Evolutionary conservation across 1,140 invertebrate species (phyloP).

Genomic region (Aphis gossypii): DNA sequence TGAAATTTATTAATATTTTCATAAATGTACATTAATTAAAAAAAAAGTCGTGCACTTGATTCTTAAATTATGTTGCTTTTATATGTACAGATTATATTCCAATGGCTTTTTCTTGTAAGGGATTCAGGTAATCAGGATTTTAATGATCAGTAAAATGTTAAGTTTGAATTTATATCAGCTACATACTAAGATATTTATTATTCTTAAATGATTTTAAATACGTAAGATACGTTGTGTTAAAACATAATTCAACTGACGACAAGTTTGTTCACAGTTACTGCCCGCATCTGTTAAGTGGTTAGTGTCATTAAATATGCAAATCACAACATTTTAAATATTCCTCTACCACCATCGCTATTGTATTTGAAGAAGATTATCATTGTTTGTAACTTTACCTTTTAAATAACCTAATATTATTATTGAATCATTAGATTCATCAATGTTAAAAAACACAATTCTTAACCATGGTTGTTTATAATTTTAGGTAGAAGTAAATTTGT

Average conservation of each 20-base stretch:
- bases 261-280: not conserved
- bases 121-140: not conserved
- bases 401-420: not conserved
- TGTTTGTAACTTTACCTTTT: not conserved
- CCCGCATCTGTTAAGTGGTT: conserved; percentile 41
- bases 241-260: conserved; percentile 10
- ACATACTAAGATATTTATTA: not conserved
- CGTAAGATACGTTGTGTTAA: not conserved
- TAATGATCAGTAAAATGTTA: not conserved
- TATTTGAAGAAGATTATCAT: not conserved
- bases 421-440: not conserved
- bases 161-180: not conserved
- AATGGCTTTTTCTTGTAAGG: not conserved
- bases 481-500: not conserved
- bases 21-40: not conserved
- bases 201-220: not conserved
- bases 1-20: not conserved
- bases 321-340: not conserved
- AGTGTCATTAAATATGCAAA: conserved; percentile 33
- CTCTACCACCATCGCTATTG: not conserved
- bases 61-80: not conserved
- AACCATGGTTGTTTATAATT: not conserved
- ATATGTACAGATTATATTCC: not conserved
- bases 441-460: not conserved
- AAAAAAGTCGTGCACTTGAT: not conserved